Percentiles rank a stretch among this genome's conserved stretches.
phyloP scores from a whole-genome alignment of 2,888 invertebrate species.

The Drosophila atripex region DNA sequence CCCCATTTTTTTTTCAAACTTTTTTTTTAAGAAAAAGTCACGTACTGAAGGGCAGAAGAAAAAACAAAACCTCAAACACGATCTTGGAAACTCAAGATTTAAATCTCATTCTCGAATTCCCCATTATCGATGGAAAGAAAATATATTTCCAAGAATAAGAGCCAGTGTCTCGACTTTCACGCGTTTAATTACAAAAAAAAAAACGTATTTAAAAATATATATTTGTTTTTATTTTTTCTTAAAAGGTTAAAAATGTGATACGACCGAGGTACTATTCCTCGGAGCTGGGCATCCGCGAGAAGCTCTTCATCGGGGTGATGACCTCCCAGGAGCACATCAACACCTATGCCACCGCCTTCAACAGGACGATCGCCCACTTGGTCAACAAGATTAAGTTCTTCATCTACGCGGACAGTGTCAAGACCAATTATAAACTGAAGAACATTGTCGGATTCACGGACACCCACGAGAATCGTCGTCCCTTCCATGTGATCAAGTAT shows the following conservation, averaged over 20 bases:
- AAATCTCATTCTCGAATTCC: background rate
- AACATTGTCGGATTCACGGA: constrained; percentile 95
- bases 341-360: constrained; percentile 91
- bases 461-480: constrained; percentile 89
- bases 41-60: background rate
- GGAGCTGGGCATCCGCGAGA: constrained; percentile 96
- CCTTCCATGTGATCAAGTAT: constrained; percentile 95
- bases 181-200: background rate
- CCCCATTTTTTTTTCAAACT: background rate
- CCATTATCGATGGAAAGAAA: background rate
- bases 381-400: constrained; percentile 94
- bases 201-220: no score
- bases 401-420: constrained; percentile 86
- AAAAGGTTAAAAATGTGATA: constrained; percentile 86
- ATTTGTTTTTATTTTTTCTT: background rate
- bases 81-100: background rate
- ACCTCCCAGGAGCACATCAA: constrained; percentile 90
- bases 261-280: constrained; percentile 97
- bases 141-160: background rate
- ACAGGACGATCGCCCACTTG: constrained; percentile 93
- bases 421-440: constrained; percentile 86
- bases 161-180: background rate
- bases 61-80: no score
- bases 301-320: constrained; percentile 93
- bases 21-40: background rate